Conservation (phyloP, 2,888 invertebrate species). For the Rhingia campestris region DNA sequence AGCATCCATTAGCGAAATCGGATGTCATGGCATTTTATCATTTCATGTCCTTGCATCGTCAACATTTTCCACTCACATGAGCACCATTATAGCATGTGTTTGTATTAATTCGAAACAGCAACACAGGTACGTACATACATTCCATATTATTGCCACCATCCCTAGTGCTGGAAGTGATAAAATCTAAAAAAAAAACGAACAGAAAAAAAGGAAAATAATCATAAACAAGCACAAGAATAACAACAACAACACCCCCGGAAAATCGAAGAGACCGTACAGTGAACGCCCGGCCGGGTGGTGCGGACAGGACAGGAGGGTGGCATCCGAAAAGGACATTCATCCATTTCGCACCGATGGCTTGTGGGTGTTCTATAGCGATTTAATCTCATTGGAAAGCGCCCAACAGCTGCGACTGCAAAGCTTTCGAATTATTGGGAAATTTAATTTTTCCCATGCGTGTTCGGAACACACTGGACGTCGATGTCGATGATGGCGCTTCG, state of each 20-base stretch:
- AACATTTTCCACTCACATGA: slow-evolving; percentile 9
- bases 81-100: slow-evolving; percentile 10
- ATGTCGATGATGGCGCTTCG: neutral
- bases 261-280: slow-evolving; percentile 38
- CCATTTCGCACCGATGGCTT: slow-evolving; percentile 79
- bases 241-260: slow-evolving; percentile 53
- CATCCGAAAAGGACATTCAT: slow-evolving; percentile 71
- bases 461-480: slow-evolving; percentile 17
- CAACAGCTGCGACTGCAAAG: slow-evolving; percentile 80
- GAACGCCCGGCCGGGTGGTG: neutral
- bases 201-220: slow-evolving; percentile 61
- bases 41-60: slow-evolving; percentile 55
- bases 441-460: slow-evolving; percentile 77
- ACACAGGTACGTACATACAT: slow-evolving; percentile 21
- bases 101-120: slow-evolving; percentile 59
- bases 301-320: slow-evolving; percentile 6
- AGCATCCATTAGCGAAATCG: slow-evolving; percentile 70
- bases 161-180: slow-evolving; percentile 47
- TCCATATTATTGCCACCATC: slow-evolving; percentile 36
- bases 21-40: slow-evolving; percentile 67
- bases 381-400: slow-evolving; percentile 82
- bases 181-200: slow-evolving; percentile 42
- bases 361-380: slow-evolving; percentile 81
- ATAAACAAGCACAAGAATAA: slow-evolving; percentile 72
- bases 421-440: slow-evolving; percentile 78